Conservation (phyloP, 2,888 invertebrate species). For the Timandra comae region DNA sequence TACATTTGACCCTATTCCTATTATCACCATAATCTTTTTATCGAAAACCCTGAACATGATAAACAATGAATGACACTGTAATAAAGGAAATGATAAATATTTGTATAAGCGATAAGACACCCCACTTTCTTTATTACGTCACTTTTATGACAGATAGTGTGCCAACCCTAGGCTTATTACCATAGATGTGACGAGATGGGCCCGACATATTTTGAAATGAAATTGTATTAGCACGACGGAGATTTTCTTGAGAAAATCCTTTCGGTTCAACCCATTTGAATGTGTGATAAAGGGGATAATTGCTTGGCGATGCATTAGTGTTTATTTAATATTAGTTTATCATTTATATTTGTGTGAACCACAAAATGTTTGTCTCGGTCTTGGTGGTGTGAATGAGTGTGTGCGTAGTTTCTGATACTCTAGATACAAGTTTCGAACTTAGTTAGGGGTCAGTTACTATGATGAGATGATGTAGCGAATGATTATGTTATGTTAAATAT, state of each 20-base stretch:
- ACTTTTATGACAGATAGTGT: conserved; percentile 16
- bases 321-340: too few species aligned
- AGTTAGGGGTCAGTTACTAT: too few species aligned
- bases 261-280: conserved; percentile 14
- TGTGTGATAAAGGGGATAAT: conserved; percentile 5
- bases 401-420: too few species aligned
- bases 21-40: conserved; percentile 2
- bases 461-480: too few species aligned
- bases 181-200: conserved; percentile 33
- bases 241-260: conserved; percentile 29
- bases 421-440: too few species aligned
- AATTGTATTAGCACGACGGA: conserved; percentile 44
- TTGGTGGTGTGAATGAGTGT: too few species aligned
- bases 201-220: conserved; percentile 41
- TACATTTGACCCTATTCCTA: conserved; percentile 1
- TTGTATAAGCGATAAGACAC: conserved; percentile 12
- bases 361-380: too few species aligned
- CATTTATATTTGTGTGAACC: too few species aligned
- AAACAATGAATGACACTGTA: conserved; percentile 19
- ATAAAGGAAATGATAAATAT: conserved; percentile 16
- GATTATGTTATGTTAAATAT: too few species aligned
- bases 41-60: conserved; percentile 24
- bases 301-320: too few species aligned
- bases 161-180: conserved; percentile 33
- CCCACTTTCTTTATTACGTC: conserved; percentile 22